Conservation (phyloP, 2,113 vertebrate species). For the Gymnobelideus leadbeateri region DNA sequence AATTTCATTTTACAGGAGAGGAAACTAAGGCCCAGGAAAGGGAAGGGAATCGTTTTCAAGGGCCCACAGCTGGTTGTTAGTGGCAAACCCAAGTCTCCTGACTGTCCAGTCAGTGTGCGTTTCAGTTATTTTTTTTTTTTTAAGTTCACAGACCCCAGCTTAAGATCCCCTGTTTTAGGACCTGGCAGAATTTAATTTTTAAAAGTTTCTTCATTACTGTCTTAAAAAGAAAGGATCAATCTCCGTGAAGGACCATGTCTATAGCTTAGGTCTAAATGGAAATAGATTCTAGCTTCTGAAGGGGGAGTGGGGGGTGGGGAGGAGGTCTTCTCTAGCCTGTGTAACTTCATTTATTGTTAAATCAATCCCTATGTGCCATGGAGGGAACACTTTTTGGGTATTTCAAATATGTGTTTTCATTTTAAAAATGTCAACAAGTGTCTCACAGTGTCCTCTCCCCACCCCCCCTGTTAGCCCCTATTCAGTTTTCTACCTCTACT, state of each 20-base stretch:
- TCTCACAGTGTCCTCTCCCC: not conserved
- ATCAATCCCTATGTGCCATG: not conserved
- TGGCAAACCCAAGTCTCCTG: not conserved
- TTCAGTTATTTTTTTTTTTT: slow-evolving; percentile 42
- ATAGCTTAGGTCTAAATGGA: not conserved
- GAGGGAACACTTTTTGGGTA: not conserved
- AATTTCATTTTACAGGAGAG: not conserved
- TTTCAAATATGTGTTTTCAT: not conserved
- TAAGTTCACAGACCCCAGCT: not conserved
- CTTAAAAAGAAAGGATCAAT: not conserved
- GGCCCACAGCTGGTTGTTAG: not conserved
- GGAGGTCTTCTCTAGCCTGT: not conserved
- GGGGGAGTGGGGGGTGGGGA: accelerated
- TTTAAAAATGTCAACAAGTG: not conserved
- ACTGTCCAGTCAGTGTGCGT: not conserved
- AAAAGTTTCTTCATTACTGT: slow-evolving; percentile 48
- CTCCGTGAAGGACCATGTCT: slow-evolving; percentile 36
- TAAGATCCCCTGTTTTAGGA: slow-evolving; percentile 16
- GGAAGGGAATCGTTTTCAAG: not conserved
- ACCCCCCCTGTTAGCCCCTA: not conserved
- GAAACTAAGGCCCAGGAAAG: not conserved
- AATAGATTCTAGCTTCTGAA: not conserved
- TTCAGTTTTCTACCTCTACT: not conserved
- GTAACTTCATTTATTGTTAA: not conserved
- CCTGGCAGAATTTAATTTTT: slow-evolving; percentile 34